phyloP scores from a whole-genome alignment of 2,113 vertebrate genomes.

The Istiophorus platypterus region DNA sequence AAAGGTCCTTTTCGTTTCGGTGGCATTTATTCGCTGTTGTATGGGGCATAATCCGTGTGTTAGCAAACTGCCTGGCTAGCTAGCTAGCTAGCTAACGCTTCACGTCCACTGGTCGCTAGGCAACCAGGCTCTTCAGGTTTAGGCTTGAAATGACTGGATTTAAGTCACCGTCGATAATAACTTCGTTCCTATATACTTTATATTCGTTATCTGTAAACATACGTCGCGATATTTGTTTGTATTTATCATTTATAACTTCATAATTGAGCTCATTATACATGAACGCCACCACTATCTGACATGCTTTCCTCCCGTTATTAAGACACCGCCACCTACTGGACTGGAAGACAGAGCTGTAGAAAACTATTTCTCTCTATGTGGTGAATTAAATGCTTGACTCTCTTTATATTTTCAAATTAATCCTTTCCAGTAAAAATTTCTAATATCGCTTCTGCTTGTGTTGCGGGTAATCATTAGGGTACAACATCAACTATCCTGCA shows the following conservation, averaged over 20 bases:
- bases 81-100: slow-evolving; percentile 24
- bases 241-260: background rate
- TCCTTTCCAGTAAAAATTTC: background rate
- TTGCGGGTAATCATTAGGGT: background rate
- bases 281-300: background rate
- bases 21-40: slow-evolving; percentile 67
- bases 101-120: slow-evolving; percentile 64
- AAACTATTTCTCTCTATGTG: background rate
- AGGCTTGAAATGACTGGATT: background rate
- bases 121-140: slow-evolving; percentile 40
- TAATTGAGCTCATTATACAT: background rate
- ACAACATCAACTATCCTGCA: too few relatives aligned
- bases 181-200: rapidly evolving
- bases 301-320: too few relatives aligned
- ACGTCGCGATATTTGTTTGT: background rate
- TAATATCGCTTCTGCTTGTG: background rate
- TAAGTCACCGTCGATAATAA: background rate
- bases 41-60: background rate
- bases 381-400: background rate
- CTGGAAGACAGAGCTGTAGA: background rate
- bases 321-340: slow-evolving; percentile 45
- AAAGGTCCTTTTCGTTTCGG: slow-evolving; percentile 78
- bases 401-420: background rate
- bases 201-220: background rate
- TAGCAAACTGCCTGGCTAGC: slow-evolving; percentile 1